phyloP scores from a whole-genome alignment of 2,797 vertebrate genomes.

The Spinibarbus caldwelli region DNA sequence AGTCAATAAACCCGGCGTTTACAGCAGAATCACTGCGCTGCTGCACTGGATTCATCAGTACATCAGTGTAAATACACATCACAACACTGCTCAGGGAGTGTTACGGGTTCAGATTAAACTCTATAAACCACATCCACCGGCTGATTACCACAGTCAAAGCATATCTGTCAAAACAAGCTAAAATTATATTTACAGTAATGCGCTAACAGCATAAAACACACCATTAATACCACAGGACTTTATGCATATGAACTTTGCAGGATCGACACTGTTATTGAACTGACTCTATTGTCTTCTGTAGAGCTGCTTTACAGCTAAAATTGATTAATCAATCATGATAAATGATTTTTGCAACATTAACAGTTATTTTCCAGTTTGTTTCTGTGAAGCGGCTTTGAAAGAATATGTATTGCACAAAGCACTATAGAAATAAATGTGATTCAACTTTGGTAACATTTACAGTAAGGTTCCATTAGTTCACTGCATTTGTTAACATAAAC shows the following conservation, averaged over 20 bases:
- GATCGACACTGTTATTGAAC: neutral
- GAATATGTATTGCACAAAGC: no score
- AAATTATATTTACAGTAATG: neutral
- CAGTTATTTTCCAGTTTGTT: neutral
- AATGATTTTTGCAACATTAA: neutral
- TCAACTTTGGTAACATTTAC: no score
- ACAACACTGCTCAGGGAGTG: no score
- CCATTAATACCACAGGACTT: neutral
- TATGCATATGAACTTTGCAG: neutral
- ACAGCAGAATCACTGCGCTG: slow-evolving; percentile 74
- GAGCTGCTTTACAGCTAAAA: no score
- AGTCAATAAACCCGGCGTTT: slow-evolving; percentile 78
- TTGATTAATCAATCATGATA: neutral
- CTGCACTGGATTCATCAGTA: slow-evolving; percentile 70
- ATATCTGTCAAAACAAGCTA: neutral
- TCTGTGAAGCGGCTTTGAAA: neutral
- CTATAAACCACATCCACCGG: neutral
- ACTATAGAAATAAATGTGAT: no score
- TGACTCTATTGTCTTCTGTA: neutral
- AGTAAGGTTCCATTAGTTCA: neutral
- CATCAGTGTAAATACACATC: slow-evolving; percentile 58
- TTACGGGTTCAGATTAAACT: neutral
- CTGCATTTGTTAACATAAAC: no score
- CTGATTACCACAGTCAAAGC: neutral
- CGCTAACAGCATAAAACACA: neutral